Conservation (phyloP, 2,888 invertebrate species). For the Lymantria dispar region DNA sequence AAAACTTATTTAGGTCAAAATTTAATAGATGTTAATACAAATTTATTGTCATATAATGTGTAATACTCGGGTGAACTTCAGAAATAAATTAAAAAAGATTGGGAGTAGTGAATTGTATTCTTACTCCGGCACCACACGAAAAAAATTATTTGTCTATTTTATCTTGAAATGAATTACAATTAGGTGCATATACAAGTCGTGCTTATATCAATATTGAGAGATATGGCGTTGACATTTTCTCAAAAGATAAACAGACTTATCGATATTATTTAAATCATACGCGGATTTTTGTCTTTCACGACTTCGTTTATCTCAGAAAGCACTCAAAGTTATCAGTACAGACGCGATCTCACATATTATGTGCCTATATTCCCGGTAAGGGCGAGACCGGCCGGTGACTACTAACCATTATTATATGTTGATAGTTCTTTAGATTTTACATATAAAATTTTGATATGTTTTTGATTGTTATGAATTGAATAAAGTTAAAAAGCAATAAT, state of each 20-base stretch:
- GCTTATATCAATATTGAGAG: slow-evolving; percentile 12
- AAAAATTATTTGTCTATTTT: neutral
- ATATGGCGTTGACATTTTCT: slow-evolving; percentile 31
- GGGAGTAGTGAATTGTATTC: no score
- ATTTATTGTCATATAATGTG: no score
- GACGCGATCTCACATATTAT: slow-evolving; percentile 42
- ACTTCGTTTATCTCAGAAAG: slow-evolving; percentile 55
- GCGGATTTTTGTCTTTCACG: slow-evolving; percentile 51
- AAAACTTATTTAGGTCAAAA: no score
- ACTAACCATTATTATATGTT: neutral
- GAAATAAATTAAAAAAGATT: no score
- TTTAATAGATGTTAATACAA: no score
- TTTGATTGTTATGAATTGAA: neutral
- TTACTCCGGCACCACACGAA: no score
- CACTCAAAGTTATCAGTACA: slow-evolving; percentile 58
- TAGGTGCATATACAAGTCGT: slow-evolving; percentile 4
- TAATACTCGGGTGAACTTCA: no score
- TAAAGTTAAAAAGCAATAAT: neutral
- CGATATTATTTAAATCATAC: slow-evolving; percentile 57
- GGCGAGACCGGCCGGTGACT: slow-evolving; percentile 15
- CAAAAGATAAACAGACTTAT: slow-evolving; percentile 29
- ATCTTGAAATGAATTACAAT: slow-evolving; percentile 2
- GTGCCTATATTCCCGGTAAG: slow-evolving; percentile 33
- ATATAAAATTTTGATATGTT: neutral
- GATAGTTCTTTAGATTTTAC: neutral